These are phyloP conservation scores for Salmo trutta DNA, from an alignment of 2,797 vertebrate genomes.

Conservation along the genomic window DNA sequence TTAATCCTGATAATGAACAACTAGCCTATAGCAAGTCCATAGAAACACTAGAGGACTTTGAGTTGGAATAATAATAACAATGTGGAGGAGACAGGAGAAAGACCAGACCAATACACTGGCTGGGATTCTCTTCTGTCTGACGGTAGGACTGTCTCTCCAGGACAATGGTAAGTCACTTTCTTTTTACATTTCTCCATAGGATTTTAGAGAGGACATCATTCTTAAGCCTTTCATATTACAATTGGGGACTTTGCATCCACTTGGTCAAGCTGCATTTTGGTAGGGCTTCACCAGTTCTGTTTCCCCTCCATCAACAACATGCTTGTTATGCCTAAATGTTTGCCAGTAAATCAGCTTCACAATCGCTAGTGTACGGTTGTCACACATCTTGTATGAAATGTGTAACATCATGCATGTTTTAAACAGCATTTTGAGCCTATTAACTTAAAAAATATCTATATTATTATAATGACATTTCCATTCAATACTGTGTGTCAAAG, in stretches of 20 bases:
- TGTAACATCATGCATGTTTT: background rate
- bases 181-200: background rate
- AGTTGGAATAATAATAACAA: background rate
- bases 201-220: background rate
- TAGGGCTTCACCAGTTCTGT: background rate
- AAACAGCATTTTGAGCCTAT: background rate
- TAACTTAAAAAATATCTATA: too few species aligned
- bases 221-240: background rate
- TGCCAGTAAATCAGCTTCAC: background rate
- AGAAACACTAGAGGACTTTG: background rate
- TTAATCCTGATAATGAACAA: background rate
- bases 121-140: constrained; percentile 62
- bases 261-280: constrained; percentile 1
- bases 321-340: constrained; percentile 7
- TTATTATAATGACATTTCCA: too few species aligned
- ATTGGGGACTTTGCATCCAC: background rate
- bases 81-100: background rate
- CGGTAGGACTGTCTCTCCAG: constrained; percentile 56
- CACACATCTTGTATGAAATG: background rate
- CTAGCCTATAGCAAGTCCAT: background rate
- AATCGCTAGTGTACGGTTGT: background rate
- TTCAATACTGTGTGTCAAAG: background rate
- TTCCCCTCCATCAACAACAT: background rate
- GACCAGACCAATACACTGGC: constrained; percentile 43
- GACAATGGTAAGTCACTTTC: constrained; percentile 52